Evolutionary conservation across 2,888 invertebrate species (phyloP).

Genomic region (Tenthredo scrophulariae): DNA sequence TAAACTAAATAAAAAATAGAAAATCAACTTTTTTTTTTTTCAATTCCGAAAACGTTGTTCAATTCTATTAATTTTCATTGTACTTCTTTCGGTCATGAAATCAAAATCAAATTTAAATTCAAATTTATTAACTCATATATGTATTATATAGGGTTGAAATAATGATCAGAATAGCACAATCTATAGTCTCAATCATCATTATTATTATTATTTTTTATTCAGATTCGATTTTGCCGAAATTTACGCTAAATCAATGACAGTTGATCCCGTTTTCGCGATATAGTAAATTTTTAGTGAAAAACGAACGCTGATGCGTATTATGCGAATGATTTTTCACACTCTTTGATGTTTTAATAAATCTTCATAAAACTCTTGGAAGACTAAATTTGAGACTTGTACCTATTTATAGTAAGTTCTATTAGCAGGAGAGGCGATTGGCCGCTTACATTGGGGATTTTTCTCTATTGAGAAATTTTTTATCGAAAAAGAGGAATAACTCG

Average conservation of each 20-base stretch:
- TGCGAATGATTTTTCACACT: neutral
- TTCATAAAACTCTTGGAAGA: neutral
- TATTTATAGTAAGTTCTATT: conserved; percentile 28
- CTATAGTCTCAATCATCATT: neutral
- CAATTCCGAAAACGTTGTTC: neutral
- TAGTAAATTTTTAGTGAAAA: neutral
- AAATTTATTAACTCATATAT: too few relatives aligned
- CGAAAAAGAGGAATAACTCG: conserved; percentile 62
- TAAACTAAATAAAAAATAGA: neutral
- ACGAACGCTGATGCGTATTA: neutral
- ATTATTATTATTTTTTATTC: neutral
- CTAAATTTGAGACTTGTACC: neutral
- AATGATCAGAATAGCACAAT: neutral
- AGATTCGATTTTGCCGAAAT: neutral
- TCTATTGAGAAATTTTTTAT: conserved; percentile 66
- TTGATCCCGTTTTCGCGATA: neutral
- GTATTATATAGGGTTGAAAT: neutral
- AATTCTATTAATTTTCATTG: neutral
- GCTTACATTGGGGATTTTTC: conserved; percentile 72
- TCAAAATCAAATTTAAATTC: too few relatives aligned
- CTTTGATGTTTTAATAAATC: neutral
- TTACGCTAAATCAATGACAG: neutral
- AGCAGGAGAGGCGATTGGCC: conserved; percentile 66
- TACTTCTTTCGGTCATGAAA: neutral
- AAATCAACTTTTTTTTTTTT: neutral